These are phyloP conservation scores for Dendrolimus pini DNA, from an alignment of 2,888 invertebrate species.

Conservation along the genomic window DNA sequence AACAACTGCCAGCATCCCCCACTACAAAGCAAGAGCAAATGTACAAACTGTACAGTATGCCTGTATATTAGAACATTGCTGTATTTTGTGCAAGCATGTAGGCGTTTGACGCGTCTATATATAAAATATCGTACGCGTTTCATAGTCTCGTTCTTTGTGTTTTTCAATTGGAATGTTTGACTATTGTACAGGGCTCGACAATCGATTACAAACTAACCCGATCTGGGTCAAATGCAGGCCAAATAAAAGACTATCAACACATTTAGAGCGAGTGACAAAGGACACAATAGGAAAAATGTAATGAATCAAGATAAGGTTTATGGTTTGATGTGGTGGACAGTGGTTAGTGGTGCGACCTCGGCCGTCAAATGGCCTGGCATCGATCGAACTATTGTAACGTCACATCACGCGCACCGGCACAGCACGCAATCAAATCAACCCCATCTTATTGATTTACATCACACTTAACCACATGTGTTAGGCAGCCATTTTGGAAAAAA, in stretches of 20 bases:
- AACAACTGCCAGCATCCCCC: no score
- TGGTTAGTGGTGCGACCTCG: slow-evolving; percentile 55
- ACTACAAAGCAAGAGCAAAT: no score
- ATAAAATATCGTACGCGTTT: no score
- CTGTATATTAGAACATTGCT: no score
- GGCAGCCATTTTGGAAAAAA: no score
- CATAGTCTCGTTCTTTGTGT: neutral
- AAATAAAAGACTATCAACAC: neutral
- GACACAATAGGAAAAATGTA: slow-evolving; percentile 46
- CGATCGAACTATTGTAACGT: slow-evolving; percentile 52
- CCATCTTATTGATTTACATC: slow-evolving; percentile 1
- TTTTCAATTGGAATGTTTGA: slow-evolving; percentile 1
- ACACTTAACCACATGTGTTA: no score
- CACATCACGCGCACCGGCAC: slow-evolving; percentile 43
- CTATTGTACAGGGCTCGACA: slow-evolving; percentile 20
- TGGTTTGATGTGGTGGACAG: slow-evolving; percentile 46
- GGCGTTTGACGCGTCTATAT: no score
- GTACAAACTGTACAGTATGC: no score
- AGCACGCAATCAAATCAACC: slow-evolving; percentile 42
- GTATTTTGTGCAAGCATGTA: no score
- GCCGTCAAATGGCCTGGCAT: slow-evolving; percentile 66
- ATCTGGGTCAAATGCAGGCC: slow-evolving; percentile 56
- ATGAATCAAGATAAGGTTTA: slow-evolving; percentile 70
- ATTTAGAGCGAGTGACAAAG: slow-evolving; percentile 38
- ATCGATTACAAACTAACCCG: slow-evolving; percentile 55